Conservation (phyloP, 2,113 vertebrate species). For the Atlantisia rogersi region DNA sequence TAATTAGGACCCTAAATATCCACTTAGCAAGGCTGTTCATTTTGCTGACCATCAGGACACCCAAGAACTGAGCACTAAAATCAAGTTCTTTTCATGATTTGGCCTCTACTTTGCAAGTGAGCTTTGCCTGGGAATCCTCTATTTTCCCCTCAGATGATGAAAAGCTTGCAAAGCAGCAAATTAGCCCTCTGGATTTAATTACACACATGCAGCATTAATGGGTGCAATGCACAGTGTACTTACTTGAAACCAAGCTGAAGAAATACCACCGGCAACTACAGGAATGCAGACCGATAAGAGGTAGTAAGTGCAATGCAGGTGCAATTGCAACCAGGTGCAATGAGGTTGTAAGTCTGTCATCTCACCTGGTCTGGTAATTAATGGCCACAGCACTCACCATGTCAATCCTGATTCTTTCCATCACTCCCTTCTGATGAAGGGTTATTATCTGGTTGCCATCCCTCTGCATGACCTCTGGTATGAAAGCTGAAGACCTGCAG, state of each 20-base stretch:
- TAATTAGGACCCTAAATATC: background rate
- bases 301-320: background rate
- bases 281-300: background rate
- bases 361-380: background rate
- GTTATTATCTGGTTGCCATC: background rate
- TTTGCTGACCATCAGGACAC: background rate
- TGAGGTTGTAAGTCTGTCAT: background rate
- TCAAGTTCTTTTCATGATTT: background rate
- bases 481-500: background rate
- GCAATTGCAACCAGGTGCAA: background rate
- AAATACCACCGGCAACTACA: background rate
- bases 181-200: slow-evolving; percentile 26
- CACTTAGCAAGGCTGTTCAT: background rate
- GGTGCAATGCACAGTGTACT: background rate
- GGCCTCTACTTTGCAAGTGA: background rate
- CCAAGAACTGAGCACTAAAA: background rate
- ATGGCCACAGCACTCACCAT: background rate
- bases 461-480: background rate
- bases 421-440: background rate
- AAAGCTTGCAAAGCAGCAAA: slow-evolving; percentile 15
- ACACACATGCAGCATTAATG: background rate
- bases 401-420: background rate
- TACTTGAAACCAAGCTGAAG: background rate
- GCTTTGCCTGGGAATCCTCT: background rate
- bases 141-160: background rate